phyloP scores from a whole-genome alignment of 2,113 vertebrate genomes.

The Neotragus pygmaeus region DNA sequence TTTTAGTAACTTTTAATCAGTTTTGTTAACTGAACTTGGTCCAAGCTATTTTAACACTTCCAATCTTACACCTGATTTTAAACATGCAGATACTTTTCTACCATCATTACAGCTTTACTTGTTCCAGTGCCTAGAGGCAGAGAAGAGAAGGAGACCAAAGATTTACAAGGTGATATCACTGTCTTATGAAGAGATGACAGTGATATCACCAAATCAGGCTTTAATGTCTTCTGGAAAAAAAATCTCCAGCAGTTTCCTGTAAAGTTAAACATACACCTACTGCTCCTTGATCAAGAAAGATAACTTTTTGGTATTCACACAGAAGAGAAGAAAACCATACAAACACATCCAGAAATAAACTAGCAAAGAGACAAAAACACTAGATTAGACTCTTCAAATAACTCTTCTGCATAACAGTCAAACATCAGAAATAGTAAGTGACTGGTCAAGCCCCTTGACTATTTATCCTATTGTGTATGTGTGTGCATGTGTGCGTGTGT shows the following conservation, averaged over 20 bases:
- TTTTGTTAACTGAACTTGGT: neutral
- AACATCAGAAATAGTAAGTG: neutral
- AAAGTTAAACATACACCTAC: neutral
- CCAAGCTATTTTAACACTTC: neutral
- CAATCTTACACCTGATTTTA: neutral
- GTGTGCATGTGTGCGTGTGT: neutral
- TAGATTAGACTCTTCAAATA: neutral
- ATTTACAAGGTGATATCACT: neutral
- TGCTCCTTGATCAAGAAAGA: neutral
- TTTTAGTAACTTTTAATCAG: neutral
- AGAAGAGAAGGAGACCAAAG: neutral
- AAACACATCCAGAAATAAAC: neutral
- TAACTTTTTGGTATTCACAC: neutral
- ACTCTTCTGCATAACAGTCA: neutral
- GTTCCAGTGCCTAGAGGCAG: too few relatives aligned
- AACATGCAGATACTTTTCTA: neutral
- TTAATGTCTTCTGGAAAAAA: neutral
- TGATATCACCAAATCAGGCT: neutral
- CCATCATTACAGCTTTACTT: rapidly evolving
- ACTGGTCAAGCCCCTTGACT: neutral
- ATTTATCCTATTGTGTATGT: neutral
- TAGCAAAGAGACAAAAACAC: neutral
- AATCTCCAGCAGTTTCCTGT: neutral
- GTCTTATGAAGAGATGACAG: neutral
- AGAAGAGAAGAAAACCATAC: neutral